Conservation (phyloP, 2,113 vertebrate genomes). For the Pycnonotus jocosus region DNA sequence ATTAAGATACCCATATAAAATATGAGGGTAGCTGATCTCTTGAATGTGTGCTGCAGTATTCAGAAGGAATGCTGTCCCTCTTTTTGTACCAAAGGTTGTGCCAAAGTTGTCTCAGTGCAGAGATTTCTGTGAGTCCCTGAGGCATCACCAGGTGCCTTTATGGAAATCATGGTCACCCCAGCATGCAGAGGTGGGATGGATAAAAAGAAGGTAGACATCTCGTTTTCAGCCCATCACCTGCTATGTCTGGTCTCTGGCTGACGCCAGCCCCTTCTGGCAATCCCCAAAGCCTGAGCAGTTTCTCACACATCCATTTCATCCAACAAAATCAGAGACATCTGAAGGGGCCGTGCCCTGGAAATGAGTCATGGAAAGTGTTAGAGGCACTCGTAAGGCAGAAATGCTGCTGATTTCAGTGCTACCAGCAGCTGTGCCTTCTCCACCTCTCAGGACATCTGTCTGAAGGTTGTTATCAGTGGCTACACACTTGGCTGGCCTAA, state of each 20-base stretch:
- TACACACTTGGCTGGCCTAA: not conserved
- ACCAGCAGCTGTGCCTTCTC: not conserved
- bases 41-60: not conserved
- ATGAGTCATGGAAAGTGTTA: not conserved
- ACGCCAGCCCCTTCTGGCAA: not conserved
- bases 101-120: not conserved
- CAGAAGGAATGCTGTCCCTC: not conserved
- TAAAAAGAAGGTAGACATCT: not conserved
- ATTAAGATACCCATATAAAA: not conserved
- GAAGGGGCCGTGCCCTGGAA: not conserved
- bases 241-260: not conserved
- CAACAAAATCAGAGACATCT: not conserved
- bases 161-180: not conserved
- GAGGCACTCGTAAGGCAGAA: not conserved
- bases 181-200: not conserved
- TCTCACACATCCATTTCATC: not conserved
- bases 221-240: not conserved
- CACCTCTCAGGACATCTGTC: not conserved
- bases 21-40: not conserved
- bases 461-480: not conserved
- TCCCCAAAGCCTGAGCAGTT: not conserved
- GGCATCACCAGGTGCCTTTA: not conserved
- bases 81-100: not conserved
- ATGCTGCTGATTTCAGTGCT: not conserved
- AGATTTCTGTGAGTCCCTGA: not conserved